Evolutionary conservation across 2,113 vertebrate genomes (phyloP), one percentile per base, ranked within the genome.

Genomic region (Xyrauchen texanus): DNA sequence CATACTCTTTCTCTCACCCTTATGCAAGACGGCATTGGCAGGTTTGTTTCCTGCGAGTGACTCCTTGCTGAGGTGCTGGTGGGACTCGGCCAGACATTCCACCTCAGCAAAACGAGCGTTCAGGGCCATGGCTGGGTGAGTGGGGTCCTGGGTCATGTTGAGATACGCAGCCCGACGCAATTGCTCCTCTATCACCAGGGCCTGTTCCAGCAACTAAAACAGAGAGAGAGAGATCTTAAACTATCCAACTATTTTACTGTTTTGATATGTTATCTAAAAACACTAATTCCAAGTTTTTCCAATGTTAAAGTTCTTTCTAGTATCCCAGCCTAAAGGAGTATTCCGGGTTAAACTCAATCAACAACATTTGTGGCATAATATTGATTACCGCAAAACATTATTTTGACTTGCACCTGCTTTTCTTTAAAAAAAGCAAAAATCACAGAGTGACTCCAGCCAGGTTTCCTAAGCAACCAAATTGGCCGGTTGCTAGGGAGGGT

Each of bases 41-140:
- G 97, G 97, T 88, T 98, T 98, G 94, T 98, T 98, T 74, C 96
- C 97, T 0, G 96, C 95, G 89, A 98, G 90, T 0, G 96, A 97
- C 90, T 98, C 96, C 92, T 98, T 98, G 94, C 96, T 97, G 88
- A 98, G 94, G 92, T 98, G 96, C 88, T 98, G 97, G 93, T 98
- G 97, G 8, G 96, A 96, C 92, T 98, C 97, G 0, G 97, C 97
- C 86, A 98, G 93, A 88, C 97, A 98, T 90, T 98, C 96, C 88
- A 96, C 95, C 91, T 98, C 97, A 2, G 96, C 92, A 46, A 98
- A 98, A 88, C 96, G 97, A 12, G 95, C 94, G 57, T 98, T 98
- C 83, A 98, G 95, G 16, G 97, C 96, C 97, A 98, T 98, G 91
- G 97, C 97, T 0, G 97, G 96, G 88, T 98, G 96, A 85, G 90